Conservation (phyloP, 2,797 vertebrate genomes). For the Sebastes iracundus region DNA sequence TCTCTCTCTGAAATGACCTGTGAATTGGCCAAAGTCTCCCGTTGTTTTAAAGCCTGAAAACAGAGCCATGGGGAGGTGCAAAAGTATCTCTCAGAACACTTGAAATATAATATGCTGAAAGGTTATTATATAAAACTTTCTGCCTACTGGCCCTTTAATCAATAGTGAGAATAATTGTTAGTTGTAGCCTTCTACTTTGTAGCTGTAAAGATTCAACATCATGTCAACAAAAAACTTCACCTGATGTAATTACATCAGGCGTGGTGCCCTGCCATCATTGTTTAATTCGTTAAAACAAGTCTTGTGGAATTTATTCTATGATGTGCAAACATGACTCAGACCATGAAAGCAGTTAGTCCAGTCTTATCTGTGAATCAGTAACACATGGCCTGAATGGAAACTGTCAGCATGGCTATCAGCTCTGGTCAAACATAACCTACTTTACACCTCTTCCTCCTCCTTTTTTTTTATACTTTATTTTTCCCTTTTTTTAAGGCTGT, state of each 20-base stretch:
- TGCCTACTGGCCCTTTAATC: not conserved
- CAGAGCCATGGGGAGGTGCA: too few relatives aligned
- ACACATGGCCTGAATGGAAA: not conserved
- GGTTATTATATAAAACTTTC: too few relatives aligned
- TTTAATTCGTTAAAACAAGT: not conserved
- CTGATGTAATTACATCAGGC: not conserved
- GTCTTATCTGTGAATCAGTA: not conserved
- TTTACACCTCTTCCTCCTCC: not conserved
- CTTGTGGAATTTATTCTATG: not conserved
- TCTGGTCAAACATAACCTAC: slow-evolving; percentile 11
- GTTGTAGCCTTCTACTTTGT: not conserved
- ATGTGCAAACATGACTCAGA: not conserved
- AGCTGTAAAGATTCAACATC: not conserved
- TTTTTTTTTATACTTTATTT: too few relatives aligned
- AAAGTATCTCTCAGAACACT: too few relatives aligned
- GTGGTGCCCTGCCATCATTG: not conserved
- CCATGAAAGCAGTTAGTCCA: not conserved
- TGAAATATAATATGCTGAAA: too few relatives aligned
- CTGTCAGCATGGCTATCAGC: not conserved
- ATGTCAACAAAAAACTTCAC: not conserved
- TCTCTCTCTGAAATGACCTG: too few relatives aligned
- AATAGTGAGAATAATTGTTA: not conserved
- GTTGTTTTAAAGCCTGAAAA: too few relatives aligned
- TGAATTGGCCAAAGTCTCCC: too few relatives aligned
- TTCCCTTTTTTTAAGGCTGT: too few relatives aligned